phyloP scores from a whole-genome alignment of 2,113 vertebrate species.

The Catharus fuscescens region DNA sequence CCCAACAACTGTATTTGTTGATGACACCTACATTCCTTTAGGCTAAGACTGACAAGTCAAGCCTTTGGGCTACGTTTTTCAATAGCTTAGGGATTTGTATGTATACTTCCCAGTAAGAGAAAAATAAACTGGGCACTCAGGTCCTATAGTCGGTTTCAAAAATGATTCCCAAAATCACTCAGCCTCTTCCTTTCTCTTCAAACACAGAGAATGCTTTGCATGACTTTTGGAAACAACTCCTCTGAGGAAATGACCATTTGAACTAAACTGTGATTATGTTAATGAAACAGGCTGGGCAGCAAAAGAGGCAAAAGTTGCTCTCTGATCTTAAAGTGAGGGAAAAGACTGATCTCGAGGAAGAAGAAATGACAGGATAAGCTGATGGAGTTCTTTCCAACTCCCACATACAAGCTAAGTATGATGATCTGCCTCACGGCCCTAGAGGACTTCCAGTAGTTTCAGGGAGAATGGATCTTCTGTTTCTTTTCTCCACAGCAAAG shows the following conservation, averaged over 20 bases:
- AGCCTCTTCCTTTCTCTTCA: neutral
- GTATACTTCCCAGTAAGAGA: neutral
- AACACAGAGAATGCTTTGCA: neutral
- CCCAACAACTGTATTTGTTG: neutral
- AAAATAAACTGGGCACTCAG: neutral
- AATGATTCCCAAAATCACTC: neutral
- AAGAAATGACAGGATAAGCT: constrained; percentile 11
- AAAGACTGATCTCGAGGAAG: neutral
- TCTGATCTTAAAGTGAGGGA: neutral
- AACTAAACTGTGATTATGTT: neutral
- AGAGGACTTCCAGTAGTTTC: constrained; percentile 5
- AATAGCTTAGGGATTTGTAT: neutral
- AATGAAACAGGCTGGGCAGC: neutral
- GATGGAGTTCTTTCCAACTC: neutral
- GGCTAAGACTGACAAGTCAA: neutral
- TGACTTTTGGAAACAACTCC: neutral
- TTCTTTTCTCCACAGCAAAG: constrained; percentile 16
- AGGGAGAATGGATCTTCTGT: neutral
- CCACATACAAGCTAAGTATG: neutral
- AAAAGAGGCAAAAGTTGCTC: neutral
- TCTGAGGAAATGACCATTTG: neutral
- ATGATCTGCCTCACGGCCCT: constrained; percentile 19
- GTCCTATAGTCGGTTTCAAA: neutral
- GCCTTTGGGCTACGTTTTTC: neutral
- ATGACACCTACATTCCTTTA: neutral